Percentiles rank a stretch among this genome's conserved stretches.
Evolutionary conservation across 2,113 vertebrate genomes (phyloP).

Genomic region (Felis chaus): DNA sequence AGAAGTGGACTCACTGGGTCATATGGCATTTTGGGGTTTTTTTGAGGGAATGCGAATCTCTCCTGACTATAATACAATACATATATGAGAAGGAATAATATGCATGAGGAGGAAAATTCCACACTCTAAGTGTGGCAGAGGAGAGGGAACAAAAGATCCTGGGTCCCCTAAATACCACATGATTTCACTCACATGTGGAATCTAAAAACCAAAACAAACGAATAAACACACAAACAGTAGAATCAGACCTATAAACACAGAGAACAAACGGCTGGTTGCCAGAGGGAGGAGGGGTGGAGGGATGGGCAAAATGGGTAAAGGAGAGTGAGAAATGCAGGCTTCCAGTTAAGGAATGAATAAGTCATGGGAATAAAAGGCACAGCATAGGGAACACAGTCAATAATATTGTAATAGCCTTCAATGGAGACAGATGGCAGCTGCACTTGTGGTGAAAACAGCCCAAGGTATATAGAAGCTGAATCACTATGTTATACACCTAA

Average conservation of each 20-base stretch:
- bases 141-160: not conserved
- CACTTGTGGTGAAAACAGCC: not conserved
- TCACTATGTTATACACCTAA: not conserved
- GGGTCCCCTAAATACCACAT: not conserved
- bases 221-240: not conserved
- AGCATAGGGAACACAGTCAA: not conserved
- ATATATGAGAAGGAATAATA: not conserved
- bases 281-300: no score
- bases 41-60: not conserved
- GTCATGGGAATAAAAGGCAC: not conserved
- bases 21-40: not conserved
- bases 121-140: not conserved
- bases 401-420: not conserved
- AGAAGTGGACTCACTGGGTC: not conserved
- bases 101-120: not conserved
- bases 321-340: not conserved
- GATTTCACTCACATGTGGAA: not conserved
- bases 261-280: not conserved
- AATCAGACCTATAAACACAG: not conserved
- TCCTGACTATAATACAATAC: not conserved
- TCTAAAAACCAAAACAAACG: not conserved
- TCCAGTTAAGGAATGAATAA: not conserved
- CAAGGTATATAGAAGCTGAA: not conserved
- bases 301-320: not conserved
- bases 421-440: not conserved